These are phyloP conservation scores for Sus cebifrons DNA, from an alignment of 2,797 vertebrate genomes.

Conservation along the genomic window DNA sequence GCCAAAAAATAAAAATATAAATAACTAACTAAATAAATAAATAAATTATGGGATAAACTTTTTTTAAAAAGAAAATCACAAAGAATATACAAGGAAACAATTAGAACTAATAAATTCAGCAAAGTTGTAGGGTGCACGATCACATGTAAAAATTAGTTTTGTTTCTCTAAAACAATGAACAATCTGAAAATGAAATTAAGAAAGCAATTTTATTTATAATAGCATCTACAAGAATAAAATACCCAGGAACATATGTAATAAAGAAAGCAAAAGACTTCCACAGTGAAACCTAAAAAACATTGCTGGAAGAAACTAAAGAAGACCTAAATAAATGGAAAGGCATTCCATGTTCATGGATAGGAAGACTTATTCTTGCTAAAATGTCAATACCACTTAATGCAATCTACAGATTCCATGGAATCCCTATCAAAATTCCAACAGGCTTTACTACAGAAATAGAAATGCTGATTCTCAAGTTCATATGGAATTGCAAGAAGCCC, in stretches of 20 bases:
- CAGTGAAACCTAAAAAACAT: slow-evolving; percentile 16
- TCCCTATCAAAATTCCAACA: neutral
- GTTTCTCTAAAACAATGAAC: neutral
- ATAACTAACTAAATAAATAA: no score
- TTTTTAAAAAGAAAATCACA: neutral
- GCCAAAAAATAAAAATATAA: no score
- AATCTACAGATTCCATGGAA: neutral
- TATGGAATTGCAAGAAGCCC: neutral
- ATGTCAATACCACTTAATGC: neutral
- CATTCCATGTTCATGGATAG: neutral
- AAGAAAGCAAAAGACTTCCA: slow-evolving; percentile 37
- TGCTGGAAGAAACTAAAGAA: slow-evolving; percentile 18
- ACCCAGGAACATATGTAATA: neutral
- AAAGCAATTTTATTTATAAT: slow-evolving; percentile 33
- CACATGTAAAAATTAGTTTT: neutral
- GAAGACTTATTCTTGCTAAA: neutral
- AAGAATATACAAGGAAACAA: slow-evolving; percentile 39
- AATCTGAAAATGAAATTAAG: neutral
- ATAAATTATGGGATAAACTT: no score
- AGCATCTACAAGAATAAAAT: slow-evolving; percentile 37
- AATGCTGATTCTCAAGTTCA: slow-evolving; percentile 27
- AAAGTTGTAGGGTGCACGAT: neutral
- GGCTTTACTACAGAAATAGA: slow-evolving; percentile 1
- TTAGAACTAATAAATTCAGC: slow-evolving; percentile 14
- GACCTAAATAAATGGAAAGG: slow-evolving; percentile 5